phyloP scores from a whole-genome alignment of 2,888 invertebrate species.

The Eupithecia tripunctaria region DNA sequence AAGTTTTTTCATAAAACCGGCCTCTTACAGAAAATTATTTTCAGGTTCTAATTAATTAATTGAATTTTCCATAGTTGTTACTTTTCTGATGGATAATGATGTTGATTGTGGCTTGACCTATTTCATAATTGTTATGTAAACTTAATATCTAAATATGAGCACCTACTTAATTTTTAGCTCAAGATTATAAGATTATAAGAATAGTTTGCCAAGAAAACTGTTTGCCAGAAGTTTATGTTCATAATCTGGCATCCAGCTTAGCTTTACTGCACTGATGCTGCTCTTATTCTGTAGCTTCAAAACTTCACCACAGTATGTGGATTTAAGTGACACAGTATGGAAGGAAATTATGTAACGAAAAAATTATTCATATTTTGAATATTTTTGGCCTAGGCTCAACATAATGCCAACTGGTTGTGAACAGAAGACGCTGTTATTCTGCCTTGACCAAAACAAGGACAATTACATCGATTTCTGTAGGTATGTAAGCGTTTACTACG shows the following conservation, averaged over 20 bases:
- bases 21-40: background rate
- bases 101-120: background rate
- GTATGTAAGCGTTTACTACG: too few relatives aligned
- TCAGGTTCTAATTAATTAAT: background rate
- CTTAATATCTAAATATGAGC: background rate
- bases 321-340: background rate
- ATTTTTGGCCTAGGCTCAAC: too few relatives aligned
- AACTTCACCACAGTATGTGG: background rate
- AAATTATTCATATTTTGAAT: background rate
- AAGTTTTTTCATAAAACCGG: background rate
- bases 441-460: too few relatives aligned
- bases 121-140: background rate
- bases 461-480: too few relatives aligned
- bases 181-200: too few relatives aligned
- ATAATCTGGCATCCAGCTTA: conserved; percentile 2
- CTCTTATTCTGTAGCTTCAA: conserved; percentile 9
- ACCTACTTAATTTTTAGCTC: background rate
- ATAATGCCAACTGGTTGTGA: too few relatives aligned
- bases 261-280: conserved; percentile 9
- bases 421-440: too few relatives aligned
- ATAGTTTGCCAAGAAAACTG: conserved; percentile 1
- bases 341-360: background rate
- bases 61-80: background rate
- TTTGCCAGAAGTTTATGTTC: conserved; percentile 4
- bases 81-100: background rate